These are phyloP conservation scores for Thermophis baileyi DNA, from an alignment of 2,113 vertebrate genomes.

Conservation along the genomic window DNA sequence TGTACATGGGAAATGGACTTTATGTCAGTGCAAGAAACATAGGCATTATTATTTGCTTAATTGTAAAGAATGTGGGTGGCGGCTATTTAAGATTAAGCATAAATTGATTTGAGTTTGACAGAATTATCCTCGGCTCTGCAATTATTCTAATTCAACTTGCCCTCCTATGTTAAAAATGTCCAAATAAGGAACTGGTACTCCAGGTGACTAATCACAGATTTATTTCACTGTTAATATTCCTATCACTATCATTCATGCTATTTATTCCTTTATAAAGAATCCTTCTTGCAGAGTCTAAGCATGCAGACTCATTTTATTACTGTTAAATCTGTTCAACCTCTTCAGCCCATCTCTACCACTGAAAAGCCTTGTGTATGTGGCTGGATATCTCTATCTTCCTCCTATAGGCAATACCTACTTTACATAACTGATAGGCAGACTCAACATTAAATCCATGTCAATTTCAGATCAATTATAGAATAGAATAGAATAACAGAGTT, in stretches of 20 bases:
- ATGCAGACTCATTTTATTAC: background rate
- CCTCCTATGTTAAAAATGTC: background rate
- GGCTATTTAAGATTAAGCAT: background rate
- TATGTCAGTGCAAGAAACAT: background rate
- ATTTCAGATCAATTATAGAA: background rate
- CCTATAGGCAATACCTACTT: background rate
- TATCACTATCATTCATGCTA: background rate
- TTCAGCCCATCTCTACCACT: fast-evolving
- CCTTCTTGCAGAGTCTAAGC: background rate
- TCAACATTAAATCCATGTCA: background rate
- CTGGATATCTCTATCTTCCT: background rate
- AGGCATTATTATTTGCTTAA: background rate
- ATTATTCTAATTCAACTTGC: background rate
- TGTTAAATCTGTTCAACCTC: background rate
- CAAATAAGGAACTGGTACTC: background rate
- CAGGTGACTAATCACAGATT: background rate
- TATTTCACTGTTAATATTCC: background rate
- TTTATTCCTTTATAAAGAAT: background rate
- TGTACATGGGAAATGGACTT: background rate
- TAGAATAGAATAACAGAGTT: too few species aligned
- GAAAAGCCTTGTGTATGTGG: background rate
- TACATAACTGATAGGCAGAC: background rate
- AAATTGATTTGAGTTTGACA: background rate
- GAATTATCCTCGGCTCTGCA: background rate
- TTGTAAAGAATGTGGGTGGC: background rate